Percentiles rank a stretch among this genome's conserved stretches.
Conservation (phyloP, 53 echinoderm and acorn worm genomes). For the Temnopleurus reevesii region DNA sequence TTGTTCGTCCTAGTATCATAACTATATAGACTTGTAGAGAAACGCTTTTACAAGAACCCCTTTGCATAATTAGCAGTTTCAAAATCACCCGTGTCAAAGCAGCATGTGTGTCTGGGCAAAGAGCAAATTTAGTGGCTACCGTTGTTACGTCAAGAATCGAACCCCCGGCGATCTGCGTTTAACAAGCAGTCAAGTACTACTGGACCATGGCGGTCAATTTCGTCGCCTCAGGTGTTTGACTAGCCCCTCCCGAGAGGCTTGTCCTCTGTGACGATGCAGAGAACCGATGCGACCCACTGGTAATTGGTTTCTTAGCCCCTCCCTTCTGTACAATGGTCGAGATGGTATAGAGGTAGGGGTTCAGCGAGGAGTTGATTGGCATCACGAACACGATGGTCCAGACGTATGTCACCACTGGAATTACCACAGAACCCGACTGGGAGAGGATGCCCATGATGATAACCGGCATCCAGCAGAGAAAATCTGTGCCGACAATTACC, state of each 20-base stretch:
- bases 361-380: constrained; percentile 73
- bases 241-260: not conserved
- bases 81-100: too few species aligned
- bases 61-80: too few species aligned
- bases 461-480: constrained; percentile 72
- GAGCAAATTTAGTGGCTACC: too few species aligned
- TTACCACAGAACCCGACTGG: constrained; percentile 47
- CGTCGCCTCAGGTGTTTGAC: not conserved
- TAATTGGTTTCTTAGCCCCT: not conserved
- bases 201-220: too few species aligned
- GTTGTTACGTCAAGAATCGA: too few species aligned
- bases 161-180: too few species aligned
- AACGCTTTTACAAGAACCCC: too few species aligned
- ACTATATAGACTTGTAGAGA: too few species aligned
- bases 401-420: constrained; percentile 68
- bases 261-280: not conserved
- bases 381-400: constrained; percentile 73
- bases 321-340: constrained; percentile 54
- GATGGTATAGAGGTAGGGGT: constrained; percentile 73
- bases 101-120: too few species aligned
- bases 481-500: constrained; percentile 72
- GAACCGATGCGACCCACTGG: constrained; percentile 17
- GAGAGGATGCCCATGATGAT: constrained; percentile 71
- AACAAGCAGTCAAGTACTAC: too few species aligned
- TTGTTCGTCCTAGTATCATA: too few species aligned